Conservation (phyloP, 1,140 invertebrate species). For the Bilobella aurantiaca region DNA sequence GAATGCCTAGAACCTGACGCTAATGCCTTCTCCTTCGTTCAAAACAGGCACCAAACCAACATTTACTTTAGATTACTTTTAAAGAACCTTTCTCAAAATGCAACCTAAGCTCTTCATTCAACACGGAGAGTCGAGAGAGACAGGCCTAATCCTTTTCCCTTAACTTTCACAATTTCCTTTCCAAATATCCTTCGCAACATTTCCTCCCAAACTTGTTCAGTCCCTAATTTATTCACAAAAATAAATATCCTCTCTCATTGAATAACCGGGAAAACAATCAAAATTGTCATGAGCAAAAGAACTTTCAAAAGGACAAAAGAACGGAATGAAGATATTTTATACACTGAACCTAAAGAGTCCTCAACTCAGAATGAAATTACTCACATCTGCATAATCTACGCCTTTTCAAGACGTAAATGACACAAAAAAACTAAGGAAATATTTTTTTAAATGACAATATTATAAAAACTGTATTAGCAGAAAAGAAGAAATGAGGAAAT, state of each 20-base stretch:
- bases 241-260: background rate
- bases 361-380: too few species aligned
- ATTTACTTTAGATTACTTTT: conserved; percentile 6
- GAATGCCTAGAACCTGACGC: background rate
- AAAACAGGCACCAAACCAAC: background rate
- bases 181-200: background rate
- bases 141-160: background rate
- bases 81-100: background rate
- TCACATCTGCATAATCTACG: too few species aligned
- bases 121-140: background rate
- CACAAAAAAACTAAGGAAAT: too few species aligned
- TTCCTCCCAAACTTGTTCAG: background rate
- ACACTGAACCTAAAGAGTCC: too few species aligned
- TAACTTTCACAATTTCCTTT: background rate
- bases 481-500: too few species aligned
- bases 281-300: background rate
- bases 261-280: background rate
- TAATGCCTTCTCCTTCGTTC: background rate
- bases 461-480: too few species aligned
- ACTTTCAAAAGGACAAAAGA: too few species aligned
- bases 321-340: too few species aligned
- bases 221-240: background rate
- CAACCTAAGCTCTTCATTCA: background rate
- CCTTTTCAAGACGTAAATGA: too few species aligned
- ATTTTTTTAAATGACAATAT: too few species aligned